Percentiles rank a stretch among this genome's conserved stretches.
Conservation (phyloP, 2,888 invertebrate species). For the Drosophila setosimentum region DNA sequence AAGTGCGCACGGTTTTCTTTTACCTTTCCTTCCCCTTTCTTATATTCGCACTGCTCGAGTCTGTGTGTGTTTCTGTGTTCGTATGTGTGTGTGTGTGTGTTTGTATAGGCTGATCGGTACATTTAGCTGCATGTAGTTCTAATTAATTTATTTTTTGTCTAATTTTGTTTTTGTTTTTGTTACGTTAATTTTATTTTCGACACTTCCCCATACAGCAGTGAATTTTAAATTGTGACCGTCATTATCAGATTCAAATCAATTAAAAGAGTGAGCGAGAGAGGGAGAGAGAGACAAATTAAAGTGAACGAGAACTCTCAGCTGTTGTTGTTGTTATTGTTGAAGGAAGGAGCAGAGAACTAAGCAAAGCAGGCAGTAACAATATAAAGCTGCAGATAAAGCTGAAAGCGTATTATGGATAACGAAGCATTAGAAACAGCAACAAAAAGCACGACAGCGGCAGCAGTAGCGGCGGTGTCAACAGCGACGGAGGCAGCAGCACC, state of each 20-base stretch:
- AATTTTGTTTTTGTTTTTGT: slow-evolving; percentile 55
- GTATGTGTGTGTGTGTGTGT: slow-evolving; percentile 17
- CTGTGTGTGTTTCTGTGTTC: slow-evolving; percentile 18
- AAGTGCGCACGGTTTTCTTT: slow-evolving; percentile 46
- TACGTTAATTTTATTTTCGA: slow-evolving; percentile 66
- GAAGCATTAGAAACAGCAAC: slow-evolving; percentile 76
- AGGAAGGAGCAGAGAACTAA: slow-evolving; percentile 19
- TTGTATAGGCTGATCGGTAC: slow-evolving; percentile 50
- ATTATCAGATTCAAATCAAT: slow-evolving; percentile 61
- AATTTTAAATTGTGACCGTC: slow-evolving; percentile 52
- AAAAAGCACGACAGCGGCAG: slow-evolving; percentile 70
- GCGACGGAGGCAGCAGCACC: slow-evolving; percentile 49
- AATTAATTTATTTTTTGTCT: slow-evolving; percentile 35
- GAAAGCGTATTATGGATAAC: slow-evolving; percentile 83
- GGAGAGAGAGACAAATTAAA: slow-evolving; percentile 24
- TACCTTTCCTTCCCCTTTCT: slow-evolving; percentile 6
- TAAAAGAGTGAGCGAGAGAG: slow-evolving; percentile 29
- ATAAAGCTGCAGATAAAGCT: slow-evolving; percentile 54
- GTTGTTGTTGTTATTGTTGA: slow-evolving; percentile 53
- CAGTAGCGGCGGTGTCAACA: slow-evolving; percentile 39
- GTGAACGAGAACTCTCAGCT: slow-evolving; percentile 37
- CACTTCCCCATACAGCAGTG: slow-evolving; percentile 56
- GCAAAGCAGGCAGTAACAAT: slow-evolving; percentile 29
- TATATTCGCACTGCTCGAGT: slow-evolving; percentile 17
- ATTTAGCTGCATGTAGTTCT: slow-evolving; percentile 59